Percentiles rank a stretch among this genome's conserved stretches.
Evolutionary conservation across 2,888 invertebrate species (phyloP).

Genomic region (Craniophora ligustri): DNA sequence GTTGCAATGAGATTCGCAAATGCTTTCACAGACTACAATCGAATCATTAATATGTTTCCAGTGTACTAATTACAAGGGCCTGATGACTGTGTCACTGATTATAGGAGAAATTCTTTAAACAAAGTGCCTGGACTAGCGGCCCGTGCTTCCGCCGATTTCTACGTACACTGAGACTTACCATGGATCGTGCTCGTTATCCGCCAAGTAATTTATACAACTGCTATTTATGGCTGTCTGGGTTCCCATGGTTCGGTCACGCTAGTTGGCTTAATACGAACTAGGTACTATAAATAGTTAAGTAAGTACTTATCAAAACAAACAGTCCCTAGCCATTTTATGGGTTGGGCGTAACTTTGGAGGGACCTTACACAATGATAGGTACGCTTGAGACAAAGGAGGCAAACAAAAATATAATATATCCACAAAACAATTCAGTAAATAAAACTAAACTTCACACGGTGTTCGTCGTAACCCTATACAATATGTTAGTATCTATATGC

Average conservation of each 20-base stretch:
- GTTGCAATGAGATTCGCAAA: too few relatives aligned
- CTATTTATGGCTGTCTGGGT: conserved; percentile 52
- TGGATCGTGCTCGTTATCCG: conserved; percentile 44
- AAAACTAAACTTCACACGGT: too few relatives aligned
- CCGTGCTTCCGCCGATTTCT: conserved; percentile 67
- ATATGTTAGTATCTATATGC: too few relatives aligned
- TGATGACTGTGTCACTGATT: conserved; percentile 19
- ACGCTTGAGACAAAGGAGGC: too few relatives aligned
- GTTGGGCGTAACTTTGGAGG: too few relatives aligned
- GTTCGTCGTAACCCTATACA: too few relatives aligned
- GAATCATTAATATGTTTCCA: conserved; percentile 5
- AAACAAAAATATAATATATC: too few relatives aligned
- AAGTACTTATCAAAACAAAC: conserved; percentile 35
- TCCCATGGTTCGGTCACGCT: conserved; percentile 50
- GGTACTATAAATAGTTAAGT: conserved; percentile 25
- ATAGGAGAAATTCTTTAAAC: conserved; percentile 52
- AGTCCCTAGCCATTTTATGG: too few relatives aligned
- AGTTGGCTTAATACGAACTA: conserved; percentile 23
- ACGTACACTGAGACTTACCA: conserved; percentile 38
- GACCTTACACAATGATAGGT: too few relatives aligned
- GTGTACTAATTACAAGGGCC: conserved; percentile 30
- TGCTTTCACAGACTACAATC: not conserved
- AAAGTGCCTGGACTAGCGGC: conserved; percentile 50
- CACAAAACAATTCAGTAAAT: too few relatives aligned
- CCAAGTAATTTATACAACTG: conserved; percentile 55